Percentiles rank a stretch among this genome's conserved stretches.
These are phyloP conservation scores for Frankliniella fusca DNA, from an alignment of 2,888 invertebrate species.

Conservation along the genomic window DNA sequence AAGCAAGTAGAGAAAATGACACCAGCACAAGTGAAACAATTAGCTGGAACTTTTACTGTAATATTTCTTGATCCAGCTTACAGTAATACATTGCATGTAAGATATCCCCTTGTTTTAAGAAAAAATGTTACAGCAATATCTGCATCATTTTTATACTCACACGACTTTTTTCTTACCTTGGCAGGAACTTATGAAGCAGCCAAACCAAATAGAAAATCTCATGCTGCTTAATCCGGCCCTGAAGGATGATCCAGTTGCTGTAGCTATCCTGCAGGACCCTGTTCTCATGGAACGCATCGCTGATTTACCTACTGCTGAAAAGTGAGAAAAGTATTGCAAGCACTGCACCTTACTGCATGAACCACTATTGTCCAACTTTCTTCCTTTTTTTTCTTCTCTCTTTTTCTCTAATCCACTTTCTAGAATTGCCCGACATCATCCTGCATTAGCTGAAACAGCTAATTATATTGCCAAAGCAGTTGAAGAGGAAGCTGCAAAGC, in stretches of 20 bases:
- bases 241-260: constrained; percentile 64
- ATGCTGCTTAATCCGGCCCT: constrained; percentile 66
- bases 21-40: constrained; percentile 58
- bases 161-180: constrained; percentile 26
- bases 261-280: constrained; percentile 71
- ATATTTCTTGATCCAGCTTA: constrained; percentile 59
- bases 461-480: constrained; percentile 60
- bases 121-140: not conserved
- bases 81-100: constrained; percentile 63
- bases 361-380: not conserved
- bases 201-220: constrained; percentile 61
- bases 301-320: constrained; percentile 61
- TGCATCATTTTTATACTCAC: not conserved
- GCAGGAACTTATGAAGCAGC: constrained; percentile 46
- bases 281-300: constrained; percentile 68
- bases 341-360: constrained; percentile 1
- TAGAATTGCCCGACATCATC: constrained; percentile 64
- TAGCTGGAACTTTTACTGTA: constrained; percentile 60
- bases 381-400: not conserved
- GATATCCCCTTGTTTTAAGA: constrained; percentile 31
- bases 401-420: not conserved
- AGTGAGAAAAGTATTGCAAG: constrained; percentile 50
- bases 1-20: constrained; percentile 51
- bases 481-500: constrained; percentile 47
- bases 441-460: constrained; percentile 65